A percentile compares a stretch with the other conserved stretches of the same genome.
Evolutionary conservation across 2,797 vertebrate species (phyloP).

Genomic region (Ataeniobius toweri): DNA sequence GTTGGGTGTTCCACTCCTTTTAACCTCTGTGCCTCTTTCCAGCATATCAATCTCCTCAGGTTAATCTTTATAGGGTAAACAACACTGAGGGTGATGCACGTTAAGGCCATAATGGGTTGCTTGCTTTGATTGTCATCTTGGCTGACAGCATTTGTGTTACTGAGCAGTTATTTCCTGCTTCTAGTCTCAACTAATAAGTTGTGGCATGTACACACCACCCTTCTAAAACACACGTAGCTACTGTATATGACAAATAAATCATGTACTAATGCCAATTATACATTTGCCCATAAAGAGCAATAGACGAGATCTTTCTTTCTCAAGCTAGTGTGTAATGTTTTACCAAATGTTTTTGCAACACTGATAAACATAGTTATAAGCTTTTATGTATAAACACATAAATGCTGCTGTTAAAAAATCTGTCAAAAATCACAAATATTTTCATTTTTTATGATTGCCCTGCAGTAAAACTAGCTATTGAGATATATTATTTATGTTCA

Average conservation of each 20-base stretch:
- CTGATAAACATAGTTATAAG: conserved; percentile 51
- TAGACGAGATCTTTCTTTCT: conserved; percentile 2
- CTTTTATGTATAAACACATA: conserved; percentile 1
- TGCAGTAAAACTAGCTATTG: conserved; percentile 3
- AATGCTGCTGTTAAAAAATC: neutral
- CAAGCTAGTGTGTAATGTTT: conserved; percentile 46
- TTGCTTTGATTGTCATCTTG: conserved; percentile 21
- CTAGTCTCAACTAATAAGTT: neutral
- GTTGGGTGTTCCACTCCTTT: conserved; percentile 27
- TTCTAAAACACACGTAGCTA: neutral
- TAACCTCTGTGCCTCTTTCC: conserved; percentile 21
- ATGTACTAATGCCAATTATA: neutral
- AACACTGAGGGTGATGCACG: conserved; percentile 20
- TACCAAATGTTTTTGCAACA: conserved; percentile 36
- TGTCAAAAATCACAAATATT: neutral
- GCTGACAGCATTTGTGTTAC: conserved; percentile 12
- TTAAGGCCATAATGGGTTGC: conserved; percentile 24
- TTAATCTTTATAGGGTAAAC: conserved; percentile 54
- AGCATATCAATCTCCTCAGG: conserved; percentile 29
- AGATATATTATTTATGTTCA: neutral
- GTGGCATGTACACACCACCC: neutral
- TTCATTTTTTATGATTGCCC: conserved; percentile 2
- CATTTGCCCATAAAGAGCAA: neutral
- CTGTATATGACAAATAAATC: neutral
- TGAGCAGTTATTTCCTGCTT: conserved; percentile 18